These are phyloP conservation scores for Microplitis mediator DNA, from an alignment of 1,140 invertebrate genomes.

Conservation along the genomic window DNA sequence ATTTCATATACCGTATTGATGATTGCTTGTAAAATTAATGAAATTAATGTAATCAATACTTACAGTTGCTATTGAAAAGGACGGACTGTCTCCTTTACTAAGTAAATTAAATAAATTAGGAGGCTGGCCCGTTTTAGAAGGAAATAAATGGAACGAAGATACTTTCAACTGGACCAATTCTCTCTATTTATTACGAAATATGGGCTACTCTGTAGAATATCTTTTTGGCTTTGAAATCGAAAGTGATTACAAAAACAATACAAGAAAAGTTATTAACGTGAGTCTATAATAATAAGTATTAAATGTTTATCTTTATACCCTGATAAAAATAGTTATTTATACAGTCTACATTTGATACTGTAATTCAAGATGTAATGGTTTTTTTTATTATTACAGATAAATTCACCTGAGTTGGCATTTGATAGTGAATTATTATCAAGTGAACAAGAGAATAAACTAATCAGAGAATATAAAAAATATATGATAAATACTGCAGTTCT, in stretches of 20 bases:
- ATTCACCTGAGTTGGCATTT: conserved; percentile 88
- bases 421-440: conserved; percentile 89
- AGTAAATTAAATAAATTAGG: conserved; percentile 78
- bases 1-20: not conserved
- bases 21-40: too few species aligned
- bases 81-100: conserved; percentile 73
- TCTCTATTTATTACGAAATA: conserved; percentile 77
- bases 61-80: conserved; percentile 73
- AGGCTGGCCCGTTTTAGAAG: conserved; percentile 89
- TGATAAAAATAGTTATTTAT: too few species aligned
- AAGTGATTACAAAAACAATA: conserved; percentile 89
- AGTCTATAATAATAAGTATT: conserved; percentile 51
- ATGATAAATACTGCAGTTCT: conserved; percentile 88
- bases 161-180: conserved; percentile 81
- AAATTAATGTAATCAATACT: conserved; percentile 15
- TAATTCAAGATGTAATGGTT: too few species aligned
- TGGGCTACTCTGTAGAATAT: conserved; percentile 88
- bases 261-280: conserved; percentile 84
- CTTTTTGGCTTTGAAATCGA: conserved; percentile 91
- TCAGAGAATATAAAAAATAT: conserved; percentile 80
- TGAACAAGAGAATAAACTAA: conserved; percentile 78
- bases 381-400: conserved; percentile 69
- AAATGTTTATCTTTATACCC: too few species aligned
- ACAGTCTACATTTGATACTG: too few species aligned
- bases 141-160: conserved; percentile 74